A percentile compares a stretch with the other conserved stretches of the same genome.
phyloP scores from a whole-genome alignment of 2,888 invertebrate species.

The Idaea aversata region DNA sequence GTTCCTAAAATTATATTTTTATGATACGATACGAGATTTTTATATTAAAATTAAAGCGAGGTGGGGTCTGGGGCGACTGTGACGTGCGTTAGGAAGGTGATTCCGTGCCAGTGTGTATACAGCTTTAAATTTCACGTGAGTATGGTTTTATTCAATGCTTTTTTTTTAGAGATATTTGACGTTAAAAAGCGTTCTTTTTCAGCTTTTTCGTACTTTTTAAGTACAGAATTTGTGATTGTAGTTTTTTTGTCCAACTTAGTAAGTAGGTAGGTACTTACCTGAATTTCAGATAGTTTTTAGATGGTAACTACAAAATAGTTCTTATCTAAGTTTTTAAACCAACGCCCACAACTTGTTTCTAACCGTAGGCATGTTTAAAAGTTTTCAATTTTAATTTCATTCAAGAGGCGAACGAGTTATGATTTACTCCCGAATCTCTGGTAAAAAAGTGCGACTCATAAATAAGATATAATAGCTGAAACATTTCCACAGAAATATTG shows the following conservation, averaged over 20 bases:
- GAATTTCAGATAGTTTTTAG: too few relatives aligned
- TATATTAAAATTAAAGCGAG: constrained; percentile 70
- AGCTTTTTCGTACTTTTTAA: not conserved
- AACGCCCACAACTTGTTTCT: too few relatives aligned
- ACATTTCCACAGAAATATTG: constrained; percentile 33
- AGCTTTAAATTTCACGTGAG: constrained; percentile 32
- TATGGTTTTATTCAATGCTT: constrained; percentile 19
- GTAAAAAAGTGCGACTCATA: constrained; percentile 24
- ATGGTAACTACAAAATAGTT: too few relatives aligned
- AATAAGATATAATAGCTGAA: constrained; percentile 28
- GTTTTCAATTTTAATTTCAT: too few relatives aligned
- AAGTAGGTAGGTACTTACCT: too few relatives aligned
- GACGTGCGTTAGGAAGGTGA: constrained; percentile 56
- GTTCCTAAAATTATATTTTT: constrained; percentile 72
- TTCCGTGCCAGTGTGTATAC: constrained; percentile 24
- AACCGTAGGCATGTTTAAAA: not conserved
- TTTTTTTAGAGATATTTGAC: not conserved
- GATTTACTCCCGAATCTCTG: constrained; percentile 24
- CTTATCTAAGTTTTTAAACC: too few relatives aligned
- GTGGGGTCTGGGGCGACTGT: constrained; percentile 49
- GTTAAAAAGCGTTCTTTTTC: not conserved
- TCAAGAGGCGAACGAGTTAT: constrained; percentile 16
- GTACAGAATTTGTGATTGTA: not conserved
- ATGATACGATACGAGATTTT: constrained; percentile 70
- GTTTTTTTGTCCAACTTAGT: too few relatives aligned